Evolutionary conservation across 2,113 vertebrate species (phyloP), one percentile per base, ranked within the genome.

Genomic region (Anguilla rostrata): DNA sequence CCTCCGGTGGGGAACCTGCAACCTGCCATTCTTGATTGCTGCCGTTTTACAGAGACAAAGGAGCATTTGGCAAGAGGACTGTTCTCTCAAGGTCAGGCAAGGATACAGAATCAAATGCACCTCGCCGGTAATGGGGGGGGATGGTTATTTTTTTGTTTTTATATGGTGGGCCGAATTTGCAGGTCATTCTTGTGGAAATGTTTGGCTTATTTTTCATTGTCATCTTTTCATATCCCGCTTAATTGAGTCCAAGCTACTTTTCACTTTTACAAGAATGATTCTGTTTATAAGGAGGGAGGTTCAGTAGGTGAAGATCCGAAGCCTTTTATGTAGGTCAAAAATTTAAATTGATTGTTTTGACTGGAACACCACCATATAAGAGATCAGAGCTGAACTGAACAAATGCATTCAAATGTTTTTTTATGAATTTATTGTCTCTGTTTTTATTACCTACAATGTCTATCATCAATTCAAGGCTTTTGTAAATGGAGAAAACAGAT

Each of bases 61-160:
- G 71, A 39, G 75, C 53, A 7, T 80, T 89, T 83, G 60, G 85
- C 83, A 53, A 83, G 71, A 1, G 90, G 89, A 88, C 87, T 40
- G 39, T 91, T 81, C 90, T 85, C 87, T 84, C 88, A 94, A 95
- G 94, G 95, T 95, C 93, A 92, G 89, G 89, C 88, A 92, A 91
- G 92, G 91, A 92, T 91, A 92, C 83, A 71, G 86, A 60, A 85
- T 91, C 82, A 29, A 81, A 80, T 91, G 87, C 92, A 94, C 92
- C 92, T 90, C 93, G 78, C 79, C 82, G 86, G 89, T 91, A 80
- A 71, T n/a, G 49, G 26, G 79, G 40, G 3, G 43, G 43, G 79
- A 40, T 5, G 39, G 39, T 49, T 20, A 86, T 86, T 86, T 89
- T 91, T 89, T 88, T 63, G 41, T 89, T 93, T 92, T 92, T 34